Percentiles rank a stretch among this genome's conserved stretches.
phyloP scores from a whole-genome alignment of 1,140 invertebrate genomes.

The Drosophila elegans region DNA sequence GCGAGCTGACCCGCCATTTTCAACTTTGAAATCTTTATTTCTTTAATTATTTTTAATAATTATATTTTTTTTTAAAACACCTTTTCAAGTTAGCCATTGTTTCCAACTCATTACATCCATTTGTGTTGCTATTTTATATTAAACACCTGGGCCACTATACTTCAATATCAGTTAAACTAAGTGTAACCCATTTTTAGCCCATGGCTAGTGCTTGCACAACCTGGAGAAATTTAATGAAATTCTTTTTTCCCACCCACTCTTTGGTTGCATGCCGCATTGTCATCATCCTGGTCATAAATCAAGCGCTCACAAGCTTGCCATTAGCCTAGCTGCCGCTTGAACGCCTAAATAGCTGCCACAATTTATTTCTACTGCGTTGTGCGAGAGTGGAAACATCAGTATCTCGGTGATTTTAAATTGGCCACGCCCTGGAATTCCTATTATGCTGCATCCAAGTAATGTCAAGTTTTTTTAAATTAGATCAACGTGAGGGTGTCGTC shows the following conservation, averaged over 20 bases:
- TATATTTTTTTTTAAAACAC: no score
- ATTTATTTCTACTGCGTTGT: conserved; percentile 62
- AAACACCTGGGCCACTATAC: neutral
- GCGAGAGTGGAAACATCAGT: conserved; percentile 28
- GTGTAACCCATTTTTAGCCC: conserved; percentile 18
- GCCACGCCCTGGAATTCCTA: neutral
- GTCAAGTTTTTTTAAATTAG: conserved; percentile 30
- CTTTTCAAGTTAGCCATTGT: no score
- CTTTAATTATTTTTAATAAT: no score
- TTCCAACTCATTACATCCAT: no score
- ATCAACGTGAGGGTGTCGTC: conserved; percentile 44
- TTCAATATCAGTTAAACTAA: conserved; percentile 11
- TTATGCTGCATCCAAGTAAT: conserved; percentile 11
- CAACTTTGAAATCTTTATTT: no score
- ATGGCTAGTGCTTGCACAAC: conserved; percentile 7
- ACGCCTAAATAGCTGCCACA: conserved; percentile 67
- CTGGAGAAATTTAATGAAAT: conserved; percentile 38
- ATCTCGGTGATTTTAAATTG: conserved; percentile 49
- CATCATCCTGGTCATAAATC: conserved; percentile 70
- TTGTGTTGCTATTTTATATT: neutral
- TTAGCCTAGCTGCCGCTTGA: conserved; percentile 54
- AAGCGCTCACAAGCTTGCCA: conserved; percentile 61
- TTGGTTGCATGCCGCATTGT: conserved; percentile 59
- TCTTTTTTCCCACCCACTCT: conserved; percentile 15
- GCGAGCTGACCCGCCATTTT: no score